A percentile compares a stretch with the other conserved stretches of the same genome.
Evolutionary conservation across 2,797 vertebrate species (phyloP).

Genomic region (Cyprinella venusta): DNA sequence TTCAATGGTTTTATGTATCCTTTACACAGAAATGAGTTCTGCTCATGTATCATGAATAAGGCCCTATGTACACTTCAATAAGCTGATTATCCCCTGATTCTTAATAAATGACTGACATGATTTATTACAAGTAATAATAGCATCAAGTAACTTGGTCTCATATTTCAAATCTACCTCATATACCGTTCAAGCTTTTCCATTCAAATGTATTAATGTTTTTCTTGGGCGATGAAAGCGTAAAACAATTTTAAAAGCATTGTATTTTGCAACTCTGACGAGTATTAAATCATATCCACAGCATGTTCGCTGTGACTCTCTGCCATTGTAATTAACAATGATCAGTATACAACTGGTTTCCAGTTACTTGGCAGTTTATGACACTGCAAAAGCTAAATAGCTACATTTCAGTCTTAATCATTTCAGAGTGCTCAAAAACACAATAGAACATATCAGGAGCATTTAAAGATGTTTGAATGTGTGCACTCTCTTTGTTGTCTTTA

Average conservation of each 20-base stretch:
- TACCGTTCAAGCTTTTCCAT: background rate
- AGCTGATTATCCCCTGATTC: constrained; percentile 3
- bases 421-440: constrained; percentile 27
- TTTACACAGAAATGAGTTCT: background rate
- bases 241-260: constrained; percentile 12
- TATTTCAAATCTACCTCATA: background rate
- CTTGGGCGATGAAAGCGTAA: background rate
- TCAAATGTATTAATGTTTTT: background rate
- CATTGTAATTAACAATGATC: constrained; percentile 10
- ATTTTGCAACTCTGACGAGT: constrained; percentile 1
- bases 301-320: constrained; percentile 6
- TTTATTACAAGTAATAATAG: background rate
- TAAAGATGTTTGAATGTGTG: background rate
- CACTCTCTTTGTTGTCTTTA: background rate
- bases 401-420: constrained; percentile 15
- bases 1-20: background rate
- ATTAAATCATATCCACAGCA: constrained; percentile 7
- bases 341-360: constrained; percentile 33
- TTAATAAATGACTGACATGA: constrained; percentile 5
- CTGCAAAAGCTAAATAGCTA: constrained; percentile 24
- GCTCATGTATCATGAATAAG: background rate
- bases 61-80: constrained; percentile 6
- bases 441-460: background rate
- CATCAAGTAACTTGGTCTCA: constrained; percentile 26
- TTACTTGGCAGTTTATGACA: constrained; percentile 33